Conservation (phyloP, 2,797 vertebrate genomes). For the Myiothlypis coronata region DNA sequence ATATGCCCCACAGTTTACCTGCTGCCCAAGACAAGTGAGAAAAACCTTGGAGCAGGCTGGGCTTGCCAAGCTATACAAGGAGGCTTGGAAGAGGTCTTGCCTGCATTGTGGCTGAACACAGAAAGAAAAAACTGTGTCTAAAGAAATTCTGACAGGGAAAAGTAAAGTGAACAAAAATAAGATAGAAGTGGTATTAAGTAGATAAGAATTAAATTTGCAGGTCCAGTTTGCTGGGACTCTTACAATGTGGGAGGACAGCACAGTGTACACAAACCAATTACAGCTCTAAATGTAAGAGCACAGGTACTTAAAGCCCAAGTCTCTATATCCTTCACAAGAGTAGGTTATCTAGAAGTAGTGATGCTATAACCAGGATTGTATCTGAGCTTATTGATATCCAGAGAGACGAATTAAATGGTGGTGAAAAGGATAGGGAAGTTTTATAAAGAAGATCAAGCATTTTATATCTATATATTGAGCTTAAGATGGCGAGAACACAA, state of each 20-base stretch:
- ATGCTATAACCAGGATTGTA: background rate
- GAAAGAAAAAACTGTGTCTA: background rate
- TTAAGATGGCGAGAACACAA: background rate
- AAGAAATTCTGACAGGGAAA: background rate
- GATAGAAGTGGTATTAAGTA: background rate
- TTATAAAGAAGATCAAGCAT: background rate
- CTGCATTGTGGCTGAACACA: background rate
- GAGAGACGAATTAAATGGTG: background rate
- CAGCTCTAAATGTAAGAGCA: background rate
- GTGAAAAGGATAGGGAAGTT: background rate
- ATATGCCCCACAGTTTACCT: background rate
- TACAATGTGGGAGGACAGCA: background rate
- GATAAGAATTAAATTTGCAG: background rate
- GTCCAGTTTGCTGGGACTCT: background rate
- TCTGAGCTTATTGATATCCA: background rate
- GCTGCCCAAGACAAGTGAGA: background rate
- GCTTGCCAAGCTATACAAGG: background rate
- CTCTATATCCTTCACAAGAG: background rate
- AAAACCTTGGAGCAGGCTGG: background rate
- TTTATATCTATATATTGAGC: background rate
- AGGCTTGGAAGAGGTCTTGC: background rate
- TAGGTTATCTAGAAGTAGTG: background rate
- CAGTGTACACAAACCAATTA: background rate
- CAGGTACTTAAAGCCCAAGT: background rate
- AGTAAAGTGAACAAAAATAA: background rate